phyloP scores from a whole-genome alignment of 2,888 invertebrate genomes.

The Ganaspis brasiliensis region DNA sequence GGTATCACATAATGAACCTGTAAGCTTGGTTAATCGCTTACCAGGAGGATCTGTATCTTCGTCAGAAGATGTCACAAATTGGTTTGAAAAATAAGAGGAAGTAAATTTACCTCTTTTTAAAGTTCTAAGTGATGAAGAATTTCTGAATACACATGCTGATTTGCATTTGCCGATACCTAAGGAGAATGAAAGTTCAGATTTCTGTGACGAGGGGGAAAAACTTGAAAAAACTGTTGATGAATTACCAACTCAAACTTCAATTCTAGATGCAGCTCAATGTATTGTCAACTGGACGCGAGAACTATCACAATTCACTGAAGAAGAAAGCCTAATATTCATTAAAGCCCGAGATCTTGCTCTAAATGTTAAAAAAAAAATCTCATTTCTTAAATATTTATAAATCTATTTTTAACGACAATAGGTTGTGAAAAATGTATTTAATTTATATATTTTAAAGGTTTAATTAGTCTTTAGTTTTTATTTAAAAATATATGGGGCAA shows the following conservation, averaged over 20 bases:
- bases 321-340: slow-evolving; percentile 11
- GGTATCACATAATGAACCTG: not conserved
- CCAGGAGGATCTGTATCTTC: slow-evolving; percentile 3
- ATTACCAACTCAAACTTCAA: not conserved
- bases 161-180: not conserved
- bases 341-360: slow-evolving; percentile 9
- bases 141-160: slow-evolving; percentile 4
- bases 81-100: slow-evolving; percentile 5
- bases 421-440: not conserved
- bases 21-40: not conserved
- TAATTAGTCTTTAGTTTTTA: not conserved
- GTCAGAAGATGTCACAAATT: slow-evolving; percentile 14
- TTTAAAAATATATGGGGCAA: no score
- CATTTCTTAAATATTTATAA: not conserved
- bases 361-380: not conserved
- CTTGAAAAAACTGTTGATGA: slow-evolving; percentile 14
- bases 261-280: not conserved
- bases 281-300: slow-evolving; percentile 5
- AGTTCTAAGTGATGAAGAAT: not conserved
- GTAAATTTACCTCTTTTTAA: slow-evolving; percentile 10
- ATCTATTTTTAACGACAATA: not conserved
- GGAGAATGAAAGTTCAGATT: slow-evolving; percentile 4
- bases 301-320: slow-evolving; percentile 1
- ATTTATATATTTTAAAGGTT: not conserved
- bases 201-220: not conserved